These are phyloP conservation scores for Gastracanthus pulcherrimus DNA, from an alignment of 2,888 invertebrate species.

Conservation along the genomic window DNA sequence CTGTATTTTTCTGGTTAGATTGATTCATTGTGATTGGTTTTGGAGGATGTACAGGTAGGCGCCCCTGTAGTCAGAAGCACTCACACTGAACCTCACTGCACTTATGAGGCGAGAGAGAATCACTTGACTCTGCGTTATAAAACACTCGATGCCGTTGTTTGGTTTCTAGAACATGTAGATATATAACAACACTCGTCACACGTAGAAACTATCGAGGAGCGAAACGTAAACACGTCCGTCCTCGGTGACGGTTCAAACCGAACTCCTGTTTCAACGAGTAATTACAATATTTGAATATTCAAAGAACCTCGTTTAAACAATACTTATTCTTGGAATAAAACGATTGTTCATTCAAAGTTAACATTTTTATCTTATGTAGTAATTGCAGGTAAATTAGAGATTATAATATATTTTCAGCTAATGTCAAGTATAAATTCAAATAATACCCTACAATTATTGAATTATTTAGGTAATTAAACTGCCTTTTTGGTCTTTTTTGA, in stretches of 20 bases:
- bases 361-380: too few relatives aligned
- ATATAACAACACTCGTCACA: neutral
- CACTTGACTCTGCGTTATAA: neutral
- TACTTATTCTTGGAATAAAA: too few relatives aligned
- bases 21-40: conserved; percentile 4
- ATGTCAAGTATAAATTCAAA: too few relatives aligned
- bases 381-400: too few relatives aligned
- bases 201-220: conserved; percentile 6
- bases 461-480: too few relatives aligned
- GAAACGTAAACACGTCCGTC: neutral
- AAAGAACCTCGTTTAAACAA: too few relatives aligned
- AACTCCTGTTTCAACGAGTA: too few relatives aligned
- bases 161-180: neutral
- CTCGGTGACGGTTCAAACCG: neutral
- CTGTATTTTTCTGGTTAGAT: neutral
- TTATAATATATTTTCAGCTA: too few relatives aligned
- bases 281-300: too few relatives aligned
- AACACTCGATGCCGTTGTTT: neutral
- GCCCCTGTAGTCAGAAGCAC: conserved; percentile 10
- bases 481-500: too few relatives aligned
- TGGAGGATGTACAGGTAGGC: neutral
- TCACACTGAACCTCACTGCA: neutral
- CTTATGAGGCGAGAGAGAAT: neutral
- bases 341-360: too few relatives aligned
- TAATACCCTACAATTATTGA: too few relatives aligned